phyloP scores from a whole-genome alignment of 2,797 vertebrate genomes.

The Phrynocephalus vlangalii region DNA sequence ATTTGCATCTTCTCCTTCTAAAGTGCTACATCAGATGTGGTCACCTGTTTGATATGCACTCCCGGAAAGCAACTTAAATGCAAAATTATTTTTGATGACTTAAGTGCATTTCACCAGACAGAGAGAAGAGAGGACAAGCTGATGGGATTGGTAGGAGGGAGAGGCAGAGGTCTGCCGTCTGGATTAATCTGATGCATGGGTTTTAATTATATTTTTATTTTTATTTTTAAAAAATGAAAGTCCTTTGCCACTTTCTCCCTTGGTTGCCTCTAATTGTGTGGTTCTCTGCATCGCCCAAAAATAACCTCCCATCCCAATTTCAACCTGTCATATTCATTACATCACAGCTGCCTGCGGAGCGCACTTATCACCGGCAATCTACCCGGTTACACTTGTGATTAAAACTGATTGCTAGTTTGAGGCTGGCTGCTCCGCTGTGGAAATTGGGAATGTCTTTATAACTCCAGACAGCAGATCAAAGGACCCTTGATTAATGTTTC shows the following conservation, averaged over 20 bases:
- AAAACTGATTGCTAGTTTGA: slow-evolving; percentile 72
- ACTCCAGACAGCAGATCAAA: slow-evolving; percentile 66
- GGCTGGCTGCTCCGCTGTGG: slow-evolving; percentile 60
- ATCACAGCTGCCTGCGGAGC: slow-evolving; percentile 62
- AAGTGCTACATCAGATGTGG: slow-evolving; percentile 69
- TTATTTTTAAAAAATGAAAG: slow-evolving; percentile 26
- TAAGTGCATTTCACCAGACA: slow-evolving; percentile 65
- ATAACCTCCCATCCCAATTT: slow-evolving; percentile 62
- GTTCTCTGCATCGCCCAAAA: slow-evolving; percentile 62
- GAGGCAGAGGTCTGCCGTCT: slow-evolving; percentile 42
- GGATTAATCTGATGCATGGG: slow-evolving; percentile 39
- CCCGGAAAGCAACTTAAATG: slow-evolving; percentile 64
- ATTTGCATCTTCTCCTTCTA: slow-evolving; percentile 49
- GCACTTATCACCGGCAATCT: slow-evolving; percentile 60
- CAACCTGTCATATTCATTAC: slow-evolving; percentile 70
- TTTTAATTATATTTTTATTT: neutral
- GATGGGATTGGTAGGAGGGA: neutral
- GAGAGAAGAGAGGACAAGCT: slow-evolving; percentile 45
- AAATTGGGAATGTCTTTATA: slow-evolving; percentile 61
- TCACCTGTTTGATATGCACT: slow-evolving; percentile 76
- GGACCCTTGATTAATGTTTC: slow-evolving; percentile 49
- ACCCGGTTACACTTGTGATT: slow-evolving; percentile 69
- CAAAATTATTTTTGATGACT: slow-evolving; percentile 79
- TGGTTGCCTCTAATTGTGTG: slow-evolving; percentile 66
- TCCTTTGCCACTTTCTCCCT: slow-evolving; percentile 46